Base-by-base conservation (phyloP, 2,888 invertebrate genomes). In the Gastrophysa polygoni region DNA sequence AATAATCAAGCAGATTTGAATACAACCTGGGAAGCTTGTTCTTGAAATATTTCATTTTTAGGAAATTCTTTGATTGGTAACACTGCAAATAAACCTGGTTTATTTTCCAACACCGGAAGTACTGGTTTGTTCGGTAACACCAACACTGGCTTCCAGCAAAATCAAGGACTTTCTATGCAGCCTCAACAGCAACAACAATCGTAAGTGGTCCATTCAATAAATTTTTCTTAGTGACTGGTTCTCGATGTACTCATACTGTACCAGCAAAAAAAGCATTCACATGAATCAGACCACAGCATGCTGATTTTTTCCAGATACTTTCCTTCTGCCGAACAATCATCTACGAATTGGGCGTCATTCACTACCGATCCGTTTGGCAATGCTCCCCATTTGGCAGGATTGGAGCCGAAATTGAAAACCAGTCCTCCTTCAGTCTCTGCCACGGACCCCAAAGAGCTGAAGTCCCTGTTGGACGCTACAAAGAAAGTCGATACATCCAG, bases 51-150 rank as follows among this genome's bases (percentile, higher is more conserved):
- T n/a, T n/a, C n/a, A n/a, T n/a, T 57, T 59, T 1, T 10, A 64
- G 66, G 63, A 6, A 60, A 64, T 11, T 73, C 77, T 1, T 70
- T 87, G 68, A 87, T 88, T 72, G 81, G 84, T 0, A 83, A 80
- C 75, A 81, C 81, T 46, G 77, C 82, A 5, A 78, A 66, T 6
- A 77, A 85, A 70, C 82, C 85, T 0, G 83, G 83, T 6, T n/a
- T 38, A 14, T 38, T 38, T 38, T 14, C 38, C 1, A 38, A 38
- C 38, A 38, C 38, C 7, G 38, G 14, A 4, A 38, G n/a, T 38
- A 38, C 38, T 7, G 83, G 83, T 1, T 74, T 89, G 3, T 89
- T 89, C 73, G 85, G 85, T 2, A 85, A 77, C 67, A 78, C 83
- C 0, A 64, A 43, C 16, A 66, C 57, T 2, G 59, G 64, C 8